Base-by-base conservation (phyloP, 1,140 invertebrate genomes). In the Papilio polytes region DNA sequence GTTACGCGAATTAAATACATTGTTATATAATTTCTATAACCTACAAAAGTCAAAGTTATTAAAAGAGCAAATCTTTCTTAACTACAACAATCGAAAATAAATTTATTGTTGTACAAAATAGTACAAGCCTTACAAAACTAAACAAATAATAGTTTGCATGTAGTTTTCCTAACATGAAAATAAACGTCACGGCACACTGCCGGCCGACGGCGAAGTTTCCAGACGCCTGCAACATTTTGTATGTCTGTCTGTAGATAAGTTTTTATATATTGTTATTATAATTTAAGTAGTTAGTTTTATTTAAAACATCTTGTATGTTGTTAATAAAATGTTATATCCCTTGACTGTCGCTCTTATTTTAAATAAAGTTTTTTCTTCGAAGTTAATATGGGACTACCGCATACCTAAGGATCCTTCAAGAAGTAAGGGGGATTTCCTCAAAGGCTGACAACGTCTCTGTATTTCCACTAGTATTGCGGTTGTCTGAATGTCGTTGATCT, bases 141-240 rank as follows among this genome's bases (percentile, higher is more conserved):
- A 70, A 70, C 63, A 70, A 70, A 70, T 70, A 70, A 70, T 70
- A 70, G 26, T 70, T 70, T 70, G 6, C 6, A 70, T 26, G 26
- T 70, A 70, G 63, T 70, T 70, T 31, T 70, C 13, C 13, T 70
- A 66, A 31, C 59, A 70, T 70, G 59, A 63, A 63, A 63, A 63
- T 63, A 10, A 36, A 70, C 63, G 63, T 70, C 26, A 70, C 63
- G 26, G 26, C 63, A 70, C 63, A 31, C 26, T 31, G 63, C 63
- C 63, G 63, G 6, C 59, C 53, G 53, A 20, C 53, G 53, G 53
- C 18, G 53, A 18, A 70, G 22, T 70, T 70, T 31, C 26, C 26
- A 70, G 63, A 70, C 63, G 63, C 26, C 22, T 70, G 63, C 63
- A 70, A 70, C 59, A 63, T 63, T 63, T 26, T 59, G 10, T 22